A percentile compares a stretch with the other conserved stretches of the same genome.
These are phyloP conservation scores for Tenthredo distinguenda DNA, from an alignment of 2,888 invertebrate genomes.

Conservation along the genomic window DNA sequence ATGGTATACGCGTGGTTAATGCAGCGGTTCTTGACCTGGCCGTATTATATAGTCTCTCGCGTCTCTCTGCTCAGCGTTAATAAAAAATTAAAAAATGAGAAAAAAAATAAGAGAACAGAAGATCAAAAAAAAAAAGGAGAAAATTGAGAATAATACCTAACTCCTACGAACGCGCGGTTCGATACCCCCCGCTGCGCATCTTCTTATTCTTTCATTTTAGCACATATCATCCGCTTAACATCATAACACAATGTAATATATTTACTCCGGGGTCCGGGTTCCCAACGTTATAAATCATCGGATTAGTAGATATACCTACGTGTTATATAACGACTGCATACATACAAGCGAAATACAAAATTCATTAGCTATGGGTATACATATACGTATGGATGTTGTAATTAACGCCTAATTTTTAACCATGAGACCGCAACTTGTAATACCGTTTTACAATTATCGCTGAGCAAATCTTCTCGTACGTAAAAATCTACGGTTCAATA, in stretches of 20 bases:
- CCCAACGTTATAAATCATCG: background rate
- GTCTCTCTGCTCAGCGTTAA: background rate
- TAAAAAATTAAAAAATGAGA: background rate
- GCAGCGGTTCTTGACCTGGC: conserved; percentile 32
- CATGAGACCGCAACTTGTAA: background rate
- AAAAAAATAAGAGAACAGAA: background rate
- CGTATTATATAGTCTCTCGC: background rate
- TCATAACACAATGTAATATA: background rate
- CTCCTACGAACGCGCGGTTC: background rate
- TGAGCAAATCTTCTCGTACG: background rate
- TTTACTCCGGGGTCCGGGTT: background rate
- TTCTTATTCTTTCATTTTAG: background rate
- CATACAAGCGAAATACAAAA: background rate
- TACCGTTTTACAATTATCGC: background rate
- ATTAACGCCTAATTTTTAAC: background rate
- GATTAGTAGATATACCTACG: background rate
- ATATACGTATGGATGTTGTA: background rate
- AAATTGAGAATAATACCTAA: background rate
- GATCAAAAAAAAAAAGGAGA: background rate
- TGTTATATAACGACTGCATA: background rate
- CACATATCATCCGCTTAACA: background rate
- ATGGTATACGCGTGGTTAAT: background rate
- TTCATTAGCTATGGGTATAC: background rate
- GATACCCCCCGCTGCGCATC: conserved; percentile 6
- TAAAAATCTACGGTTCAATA: too few species aligned